Conservation (phyloP, 1,140 invertebrate genomes). For the Brachionus asplanchnoidis region DNA sequence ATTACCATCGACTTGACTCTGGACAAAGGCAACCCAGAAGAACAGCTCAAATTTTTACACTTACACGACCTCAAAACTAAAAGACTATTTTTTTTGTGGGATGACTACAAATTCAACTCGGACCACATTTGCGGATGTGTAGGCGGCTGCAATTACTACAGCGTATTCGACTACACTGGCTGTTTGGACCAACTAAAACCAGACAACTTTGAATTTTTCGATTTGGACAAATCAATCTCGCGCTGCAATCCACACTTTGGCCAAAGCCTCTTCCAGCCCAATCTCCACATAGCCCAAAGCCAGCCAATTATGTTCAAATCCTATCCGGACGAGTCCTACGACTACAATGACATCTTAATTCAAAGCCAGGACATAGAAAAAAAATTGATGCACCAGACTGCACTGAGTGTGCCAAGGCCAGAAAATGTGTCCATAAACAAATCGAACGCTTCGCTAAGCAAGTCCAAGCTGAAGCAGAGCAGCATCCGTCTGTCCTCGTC, state of each 20-base stretch:
- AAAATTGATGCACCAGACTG: neutral
- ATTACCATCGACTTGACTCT: slow-evolving; percentile 83
- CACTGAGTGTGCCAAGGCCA: neutral
- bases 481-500: neutral
- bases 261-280: slow-evolving; percentile 81
- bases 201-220: slow-evolving; percentile 46
- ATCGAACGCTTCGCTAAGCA: neutral
- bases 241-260: slow-evolving; percentile 76
- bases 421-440: neutral
- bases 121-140: slow-evolving; percentile 75
- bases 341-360: neutral
- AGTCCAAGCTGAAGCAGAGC: neutral
- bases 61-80: slow-evolving; percentile 80
- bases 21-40: slow-evolving; percentile 50
- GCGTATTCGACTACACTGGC: neutral
- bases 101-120: neutral
- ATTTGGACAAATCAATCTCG: slow-evolving; percentile 51
- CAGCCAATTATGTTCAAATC: slow-evolving; percentile 35
- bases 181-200: slow-evolving; percentile 63
- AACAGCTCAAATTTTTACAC: slow-evolving; percentile 67
- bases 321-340: slow-evolving; percentile 36
- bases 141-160: slow-evolving; percentile 70
- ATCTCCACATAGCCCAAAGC: slow-evolving; percentile 81
- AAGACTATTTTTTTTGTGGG: slow-evolving; percentile 90
- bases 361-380: neutral